Percentiles rank a stretch among this genome's conserved stretches.
phyloP scores from a whole-genome alignment of 2,888 invertebrate genomes.

The Ypsolopha sequella region DNA sequence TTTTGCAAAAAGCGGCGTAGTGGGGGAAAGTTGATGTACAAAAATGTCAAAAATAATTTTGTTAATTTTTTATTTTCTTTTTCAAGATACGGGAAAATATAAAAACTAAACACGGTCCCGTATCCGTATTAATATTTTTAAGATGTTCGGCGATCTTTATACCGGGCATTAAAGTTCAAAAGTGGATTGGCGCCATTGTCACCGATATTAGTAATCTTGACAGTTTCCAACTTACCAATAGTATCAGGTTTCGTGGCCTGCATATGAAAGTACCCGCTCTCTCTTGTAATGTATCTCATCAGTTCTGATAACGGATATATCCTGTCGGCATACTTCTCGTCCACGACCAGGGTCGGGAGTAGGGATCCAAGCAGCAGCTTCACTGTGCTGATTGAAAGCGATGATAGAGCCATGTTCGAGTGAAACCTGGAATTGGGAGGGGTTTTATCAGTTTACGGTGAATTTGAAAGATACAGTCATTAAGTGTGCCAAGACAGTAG shows the following conservation, averaged over 20 bases:
- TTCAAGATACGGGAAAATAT: too few relatives aligned
- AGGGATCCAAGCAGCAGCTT: slow-evolving; percentile 58
- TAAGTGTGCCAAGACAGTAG: too few relatives aligned
- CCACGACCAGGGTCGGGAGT: slow-evolving; percentile 59
- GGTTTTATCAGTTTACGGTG: slow-evolving; percentile 21
- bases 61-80: too few relatives aligned
- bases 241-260: slow-evolving; percentile 91
- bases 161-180: too few relatives aligned
- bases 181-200: too few relatives aligned
- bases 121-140: too few relatives aligned
- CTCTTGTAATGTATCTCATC: slow-evolving; percentile 38
- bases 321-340: slow-evolving; percentile 44
- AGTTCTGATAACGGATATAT: slow-evolving; percentile 62
- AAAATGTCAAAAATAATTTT: too few relatives aligned
- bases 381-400: slow-evolving; percentile 30
- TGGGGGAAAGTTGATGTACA: too few relatives aligned
- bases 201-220: too few relatives aligned
- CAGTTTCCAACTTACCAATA: slow-evolving; percentile 66
- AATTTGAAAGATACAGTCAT: slow-evolving; percentile 24
- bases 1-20: too few relatives aligned
- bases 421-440: slow-evolving; percentile 73
- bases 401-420: slow-evolving; percentile 73
- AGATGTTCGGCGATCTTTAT: too few relatives aligned
- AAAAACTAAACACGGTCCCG: too few relatives aligned
- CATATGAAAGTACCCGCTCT: slow-evolving; percentile 77